A percentile compares a stretch with the other conserved stretches of the same genome.
Conservation (phyloP, 2,888 invertebrate species). For the Apodemia zela region DNA sequence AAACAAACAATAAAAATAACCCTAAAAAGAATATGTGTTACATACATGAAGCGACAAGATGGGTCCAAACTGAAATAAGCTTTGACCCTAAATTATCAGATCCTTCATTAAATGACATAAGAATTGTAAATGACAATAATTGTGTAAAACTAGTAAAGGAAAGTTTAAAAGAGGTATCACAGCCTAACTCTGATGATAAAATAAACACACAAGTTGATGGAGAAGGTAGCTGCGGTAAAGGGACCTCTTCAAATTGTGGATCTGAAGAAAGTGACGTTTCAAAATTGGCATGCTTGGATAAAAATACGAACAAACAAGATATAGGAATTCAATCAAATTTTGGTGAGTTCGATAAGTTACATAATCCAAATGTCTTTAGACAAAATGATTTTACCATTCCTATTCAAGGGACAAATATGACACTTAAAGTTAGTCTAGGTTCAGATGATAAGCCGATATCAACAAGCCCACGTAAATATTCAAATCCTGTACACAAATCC, state of each 20-base stretch:
- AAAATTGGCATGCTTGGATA: neutral
- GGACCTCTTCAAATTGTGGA: constrained; percentile 18
- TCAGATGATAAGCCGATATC: constrained; percentile 21
- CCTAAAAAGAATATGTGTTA: constrained; percentile 18
- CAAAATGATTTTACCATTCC: constrained; percentile 56
- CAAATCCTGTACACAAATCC: neutral
- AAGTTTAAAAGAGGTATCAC: constrained; percentile 39
- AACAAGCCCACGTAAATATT: neutral
- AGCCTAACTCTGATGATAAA: constrained; percentile 22
- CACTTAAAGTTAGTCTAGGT: constrained; percentile 48
- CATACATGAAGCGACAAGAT: constrained; percentile 51
- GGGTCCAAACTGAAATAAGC: constrained; percentile 67
- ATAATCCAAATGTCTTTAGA: constrained; percentile 21
- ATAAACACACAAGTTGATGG: constrained; percentile 18
- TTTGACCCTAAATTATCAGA: constrained; percentile 65
- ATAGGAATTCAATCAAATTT: constrained; percentile 34
- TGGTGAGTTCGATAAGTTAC: constrained; percentile 24
- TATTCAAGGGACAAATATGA: constrained; percentile 70
- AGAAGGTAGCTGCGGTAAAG: neutral
- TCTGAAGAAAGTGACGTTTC: neutral
- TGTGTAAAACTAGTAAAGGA: constrained; percentile 51
- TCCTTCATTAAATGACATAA: constrained; percentile 59
- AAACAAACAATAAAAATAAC: constrained; percentile 20
- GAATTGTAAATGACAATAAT: constrained; percentile 47
- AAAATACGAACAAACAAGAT: constrained; percentile 27